Evolutionary conservation across 2,113 vertebrate species (phyloP), one percentile per base, ranked within the genome.

Genomic region (Nicator chloris): DNA sequence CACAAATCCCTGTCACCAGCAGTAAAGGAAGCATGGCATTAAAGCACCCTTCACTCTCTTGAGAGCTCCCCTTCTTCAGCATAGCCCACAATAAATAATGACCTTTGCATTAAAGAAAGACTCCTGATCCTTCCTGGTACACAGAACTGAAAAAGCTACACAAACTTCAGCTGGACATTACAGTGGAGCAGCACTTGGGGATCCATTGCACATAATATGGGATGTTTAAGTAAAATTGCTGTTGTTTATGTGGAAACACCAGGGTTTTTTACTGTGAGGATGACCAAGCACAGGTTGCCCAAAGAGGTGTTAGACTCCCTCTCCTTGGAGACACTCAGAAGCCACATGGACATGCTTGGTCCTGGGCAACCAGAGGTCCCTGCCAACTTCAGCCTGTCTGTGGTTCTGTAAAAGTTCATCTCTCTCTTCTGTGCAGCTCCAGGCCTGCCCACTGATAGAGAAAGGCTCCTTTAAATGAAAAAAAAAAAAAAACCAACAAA

Each of bases 321-420:
- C 8, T 44, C 45, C 51, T 57, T 26, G 15, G 16, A 39, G 19
- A 77, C 6, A 16, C 10, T 44, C 56, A 40, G 44, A 75, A 88
- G 53, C 33, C 10, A 4, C 11, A 6, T 2, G 30, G 63, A 76
- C 16, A 4, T 2, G 5, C 45, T 6, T 4, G 7, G 40, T 6
- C 37, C 54, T 54, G 33, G 57, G 20, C 66, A 94, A 42, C 28
- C 40, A 57, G 50, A 69, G 0, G 13, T 45, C n/a, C 31, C 61
- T 42, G 42, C 20, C 21, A 37, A 19, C 30, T 16, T 82, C 40
- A 39, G 5, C 14, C 13, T 1, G 37, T 15, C 65, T 26, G 13
- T 27, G 78, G 68, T 35, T 54, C 44, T 59, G 22, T n/a, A 66
- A 14, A 53, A 49, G n/a, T 0, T 53, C 16, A 57, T 56, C 27